Evolutionary conservation across 2,797 vertebrate species (phyloP).

Genomic region (Sebastolobus alascanus): DNA sequence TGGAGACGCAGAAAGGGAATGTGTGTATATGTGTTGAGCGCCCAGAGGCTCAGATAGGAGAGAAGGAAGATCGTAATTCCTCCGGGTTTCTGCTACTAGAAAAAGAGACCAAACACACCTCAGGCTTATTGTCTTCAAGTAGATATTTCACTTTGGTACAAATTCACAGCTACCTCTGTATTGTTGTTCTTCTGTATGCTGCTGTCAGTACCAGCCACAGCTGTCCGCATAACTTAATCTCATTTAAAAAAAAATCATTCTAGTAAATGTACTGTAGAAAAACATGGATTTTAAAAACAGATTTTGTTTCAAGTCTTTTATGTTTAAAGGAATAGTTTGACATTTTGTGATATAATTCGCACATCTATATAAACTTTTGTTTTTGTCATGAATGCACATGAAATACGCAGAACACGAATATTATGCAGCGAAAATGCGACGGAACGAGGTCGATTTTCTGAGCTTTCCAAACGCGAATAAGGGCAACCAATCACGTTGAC

Average conservation of each 20-base stretch:
- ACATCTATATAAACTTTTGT: too few species aligned
- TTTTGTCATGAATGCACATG: too few species aligned
- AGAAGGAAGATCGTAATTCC: conserved; percentile 14
- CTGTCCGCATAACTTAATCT: background rate
- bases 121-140: background rate
- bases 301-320: background rate
- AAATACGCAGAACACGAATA: too few species aligned
- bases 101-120: conserved; percentile 13
- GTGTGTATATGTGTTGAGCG: conserved; percentile 8
- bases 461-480: too few species aligned
- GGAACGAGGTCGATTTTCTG: too few species aligned
- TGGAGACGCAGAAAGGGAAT: conserved; percentile 2
- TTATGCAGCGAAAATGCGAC: too few species aligned
- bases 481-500: too few species aligned
- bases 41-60: conserved; percentile 29
- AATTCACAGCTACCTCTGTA: background rate
- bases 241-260: background rate
- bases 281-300: background rate
- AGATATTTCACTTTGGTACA: conserved; percentile 10
- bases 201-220: background rate
- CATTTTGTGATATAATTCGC: background rate
- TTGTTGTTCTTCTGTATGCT: background rate
- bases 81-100: conserved; percentile 23
- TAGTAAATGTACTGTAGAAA: background rate
- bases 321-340: background rate